Percentiles rank a stretch among this genome's conserved stretches.
Conservation (phyloP, 1,140 invertebrate genomes). For the Spodoptera frugiperda region DNA sequence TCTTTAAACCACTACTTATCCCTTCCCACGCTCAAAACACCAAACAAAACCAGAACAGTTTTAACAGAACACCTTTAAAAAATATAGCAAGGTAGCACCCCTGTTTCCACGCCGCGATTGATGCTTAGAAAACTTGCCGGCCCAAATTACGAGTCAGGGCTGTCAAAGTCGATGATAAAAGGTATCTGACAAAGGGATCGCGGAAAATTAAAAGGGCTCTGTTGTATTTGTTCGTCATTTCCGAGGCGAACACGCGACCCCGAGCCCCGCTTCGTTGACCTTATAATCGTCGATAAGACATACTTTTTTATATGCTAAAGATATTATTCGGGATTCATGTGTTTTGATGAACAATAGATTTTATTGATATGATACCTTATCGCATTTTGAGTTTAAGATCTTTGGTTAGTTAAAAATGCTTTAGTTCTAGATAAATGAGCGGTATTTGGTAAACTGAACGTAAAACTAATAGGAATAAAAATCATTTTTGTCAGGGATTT, state of each 20-base stretch:
- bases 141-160: slow-evolving; percentile 43
- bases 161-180: slow-evolving; percentile 51
- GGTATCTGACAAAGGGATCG: slow-evolving; percentile 51
- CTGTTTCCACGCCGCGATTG: slow-evolving; percentile 15
- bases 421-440: too few species aligned
- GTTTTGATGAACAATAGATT: too few species aligned
- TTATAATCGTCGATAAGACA: slow-evolving; percentile 37
- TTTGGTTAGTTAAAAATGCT: too few species aligned
- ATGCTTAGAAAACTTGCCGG: slow-evolving; percentile 41
- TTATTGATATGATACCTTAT: too few species aligned
- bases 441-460: too few species aligned
- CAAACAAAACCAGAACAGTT: neutral
- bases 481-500: too few species aligned
- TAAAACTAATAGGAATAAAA: too few species aligned
- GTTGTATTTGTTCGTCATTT: slow-evolving; percentile 53
- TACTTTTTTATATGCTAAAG: slow-evolving; percentile 2
- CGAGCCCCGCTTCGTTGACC: slow-evolving; percentile 1
- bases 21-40: neutral
- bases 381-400: too few species aligned
- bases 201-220: slow-evolving; percentile 52
- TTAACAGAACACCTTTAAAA: neutral
- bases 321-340: neutral
- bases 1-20: too few species aligned
- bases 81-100: slow-evolving; percentile 20
- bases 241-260: slow-evolving; percentile 39